Evolutionary conservation across 2,888 invertebrate genomes (phyloP), one percentile per base, ranked within the genome.

Genomic region (Microdon myrmicae): DNA sequence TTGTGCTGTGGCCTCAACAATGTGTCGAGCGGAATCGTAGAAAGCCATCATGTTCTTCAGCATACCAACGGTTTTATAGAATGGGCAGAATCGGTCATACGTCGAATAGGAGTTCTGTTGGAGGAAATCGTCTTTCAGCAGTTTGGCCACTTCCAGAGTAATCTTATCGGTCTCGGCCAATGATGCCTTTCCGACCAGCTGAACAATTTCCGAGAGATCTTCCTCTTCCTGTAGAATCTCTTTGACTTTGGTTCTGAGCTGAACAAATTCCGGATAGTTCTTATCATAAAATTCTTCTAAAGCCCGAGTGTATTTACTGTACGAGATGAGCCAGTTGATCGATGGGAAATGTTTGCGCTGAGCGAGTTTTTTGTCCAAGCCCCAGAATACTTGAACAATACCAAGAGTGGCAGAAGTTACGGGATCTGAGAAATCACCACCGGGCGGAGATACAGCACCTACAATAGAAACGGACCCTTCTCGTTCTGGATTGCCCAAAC

Each of bases 41-140:
- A 99, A 96, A 44, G 92, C 84, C 75, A 99, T 94, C 82, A 99
- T 96, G 84, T 99, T 99, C 77, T 87, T 88, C 76, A 99, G 81
- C 98, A 99, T 99, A 71, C 96, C 97, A 55, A 95, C 94, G 0
- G 98, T 98, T 84, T 99, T 99, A 85, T 98, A 99, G 86, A 99
- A 99, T 70, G 99, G 99, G 77, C 99, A 99, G 85, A 95, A 98
- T 48, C 97, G 88, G 82, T 95, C 95, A 81, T 95, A 95, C 1
- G 90, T 81, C 1, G 94, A 93, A 81, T 94, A 92, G 81, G 97
- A 96, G 86, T 99, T 99, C 82, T 99, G 99, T 81, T 99, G 99
- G 75, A 99, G 82, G 85, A 97, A 99, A 82, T 99, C 99, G 79
- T 99, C 99, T 79, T 98, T 97, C 60, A 99, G 85, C 70, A 99